These are phyloP conservation scores for Enteromius mattozi DNA, from an alignment of 2,797 vertebrate species.

Conservation along the genomic window DNA sequence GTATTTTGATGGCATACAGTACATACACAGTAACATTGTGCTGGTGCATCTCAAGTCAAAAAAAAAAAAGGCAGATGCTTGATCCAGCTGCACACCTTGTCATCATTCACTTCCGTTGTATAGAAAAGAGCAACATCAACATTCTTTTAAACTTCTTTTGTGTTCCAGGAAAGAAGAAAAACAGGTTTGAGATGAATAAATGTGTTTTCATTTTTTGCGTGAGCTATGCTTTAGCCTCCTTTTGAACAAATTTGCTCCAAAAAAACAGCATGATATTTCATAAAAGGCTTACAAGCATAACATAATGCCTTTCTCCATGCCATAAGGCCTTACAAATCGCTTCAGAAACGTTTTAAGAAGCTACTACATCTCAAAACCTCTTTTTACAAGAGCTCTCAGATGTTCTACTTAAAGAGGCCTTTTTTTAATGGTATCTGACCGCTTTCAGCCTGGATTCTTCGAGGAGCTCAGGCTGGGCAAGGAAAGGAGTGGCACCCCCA, in stretches of 20 bases:
- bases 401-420: constrained; percentile 33
- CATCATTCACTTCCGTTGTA: not conserved
- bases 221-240: not conserved
- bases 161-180: not conserved
- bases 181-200: not conserved
- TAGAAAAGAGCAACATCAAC: not conserved
- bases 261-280: not conserved
- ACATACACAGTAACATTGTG: too few relatives aligned
- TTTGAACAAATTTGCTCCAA: not conserved
- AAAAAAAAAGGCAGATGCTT: not conserved
- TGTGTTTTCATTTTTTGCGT: not conserved
- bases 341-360: constrained; percentile 35
- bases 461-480: constrained; percentile 37
- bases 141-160: constrained; percentile 2
- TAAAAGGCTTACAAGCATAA: constrained; percentile 11
- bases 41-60: not conserved
- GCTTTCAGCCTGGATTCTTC: constrained; percentile 41
- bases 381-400: constrained; percentile 32
- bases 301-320: constrained; percentile 29
- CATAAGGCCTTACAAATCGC: constrained; percentile 11
- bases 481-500: constrained; percentile 44
- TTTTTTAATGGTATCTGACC: constrained; percentile 40
- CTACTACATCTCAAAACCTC: not conserved
- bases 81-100: not conserved
- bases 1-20: not conserved